A percentile compares a stretch with the other conserved stretches of the same genome.
Evolutionary conservation across 2,888 invertebrate genomes (phyloP).

Genomic region (Cephus nigrinus): DNA sequence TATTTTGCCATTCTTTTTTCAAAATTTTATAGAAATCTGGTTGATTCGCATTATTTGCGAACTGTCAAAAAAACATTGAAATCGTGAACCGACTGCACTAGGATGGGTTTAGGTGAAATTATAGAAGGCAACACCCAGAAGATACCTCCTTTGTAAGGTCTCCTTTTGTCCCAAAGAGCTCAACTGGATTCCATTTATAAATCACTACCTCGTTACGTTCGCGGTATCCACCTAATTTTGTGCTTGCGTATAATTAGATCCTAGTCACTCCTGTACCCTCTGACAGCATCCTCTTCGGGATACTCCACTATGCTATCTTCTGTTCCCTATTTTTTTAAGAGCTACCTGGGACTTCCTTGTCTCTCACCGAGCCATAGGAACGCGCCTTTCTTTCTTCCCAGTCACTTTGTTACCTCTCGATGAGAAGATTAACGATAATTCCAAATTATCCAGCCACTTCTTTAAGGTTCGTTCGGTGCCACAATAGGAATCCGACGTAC

Average conservation of each 20-base stretch:
- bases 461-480: not conserved
- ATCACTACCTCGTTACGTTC: conserved; percentile 29
- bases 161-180: not conserved
- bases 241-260: conserved; percentile 44
- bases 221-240: conserved; percentile 38
- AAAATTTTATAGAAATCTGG: no score
- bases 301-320: not conserved
- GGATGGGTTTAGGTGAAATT: not conserved
- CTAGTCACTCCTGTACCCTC: not conserved
- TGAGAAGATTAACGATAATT: conserved; percentile 49
- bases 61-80: no score
- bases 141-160: not conserved
- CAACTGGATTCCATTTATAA: conserved; percentile 11
- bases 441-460: conserved; percentile 34
- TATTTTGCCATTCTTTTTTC: no score
- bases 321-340: not conserved
- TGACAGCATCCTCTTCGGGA: not conserved
- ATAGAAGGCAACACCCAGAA: not conserved
- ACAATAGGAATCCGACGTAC: not conserved
- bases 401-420: conserved; percentile 20
- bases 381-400: conserved; percentile 22
- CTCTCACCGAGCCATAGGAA: not conserved
- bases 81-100: not conserved
- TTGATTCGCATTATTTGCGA: no score
- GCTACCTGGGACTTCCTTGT: not conserved